These are phyloP conservation scores for Scaptomyza hsui DNA, from an alignment of 1,140 invertebrate species.

Conservation along the genomic window DNA sequence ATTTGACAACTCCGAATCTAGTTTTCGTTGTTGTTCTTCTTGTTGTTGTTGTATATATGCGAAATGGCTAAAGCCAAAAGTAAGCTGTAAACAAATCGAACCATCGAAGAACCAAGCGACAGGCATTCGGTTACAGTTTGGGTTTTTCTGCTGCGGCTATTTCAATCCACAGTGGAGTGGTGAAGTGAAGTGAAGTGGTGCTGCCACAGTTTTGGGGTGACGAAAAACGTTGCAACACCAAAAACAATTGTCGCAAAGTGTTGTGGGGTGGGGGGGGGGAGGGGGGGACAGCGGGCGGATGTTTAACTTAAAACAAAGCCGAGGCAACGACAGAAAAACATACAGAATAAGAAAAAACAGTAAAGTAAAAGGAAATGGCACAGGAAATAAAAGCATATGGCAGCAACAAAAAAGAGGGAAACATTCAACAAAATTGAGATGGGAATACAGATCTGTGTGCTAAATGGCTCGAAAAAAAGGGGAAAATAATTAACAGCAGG, in stretches of 20 bases:
- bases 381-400: slow-evolving; percentile 62
- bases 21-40: slow-evolving; percentile 26
- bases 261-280: background rate
- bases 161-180: background rate
- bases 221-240: slow-evolving; percentile 19
- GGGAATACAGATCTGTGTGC: slow-evolving; percentile 45
- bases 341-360: slow-evolving; percentile 24
- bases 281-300: slow-evolving; percentile 26
- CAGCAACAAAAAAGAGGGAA: slow-evolving; percentile 22
- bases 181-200: background rate
- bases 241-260: slow-evolving; percentile 15
- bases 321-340: slow-evolving; percentile 9
- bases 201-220: slow-evolving; percentile 19
- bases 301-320: slow-evolving; percentile 60
- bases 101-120: background rate
- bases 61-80: slow-evolving; percentile 27
- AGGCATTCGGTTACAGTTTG: slow-evolving; percentile 11
- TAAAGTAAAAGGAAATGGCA: slow-evolving; percentile 52
- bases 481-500: slow-evolving; percentile 67
- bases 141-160: slow-evolving; percentile 7
- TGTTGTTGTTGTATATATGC: slow-evolving; percentile 21
- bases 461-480: slow-evolving; percentile 61
- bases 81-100: slow-evolving; percentile 59
- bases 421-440: slow-evolving; percentile 24
- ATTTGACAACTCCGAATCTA: slow-evolving; percentile 57